These are phyloP conservation scores for Lutraria rhynchaena DNA, from an alignment of 1,140 invertebrate species.

Conservation along the genomic window DNA sequence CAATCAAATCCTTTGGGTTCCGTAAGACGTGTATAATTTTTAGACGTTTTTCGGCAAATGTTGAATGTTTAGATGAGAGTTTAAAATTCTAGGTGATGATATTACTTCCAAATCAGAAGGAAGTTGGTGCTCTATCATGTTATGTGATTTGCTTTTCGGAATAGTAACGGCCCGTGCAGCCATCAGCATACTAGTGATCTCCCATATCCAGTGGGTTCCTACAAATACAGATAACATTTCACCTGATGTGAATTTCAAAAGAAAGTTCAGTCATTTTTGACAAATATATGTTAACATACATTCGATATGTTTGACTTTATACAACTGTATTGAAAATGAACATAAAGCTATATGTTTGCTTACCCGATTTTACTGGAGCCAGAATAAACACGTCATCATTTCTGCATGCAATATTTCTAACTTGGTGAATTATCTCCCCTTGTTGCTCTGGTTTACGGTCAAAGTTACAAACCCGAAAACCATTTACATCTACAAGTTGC, in stretches of 20 bases:
- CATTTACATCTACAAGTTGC: constrained; percentile 35
- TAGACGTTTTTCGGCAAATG: constrained; percentile 64
- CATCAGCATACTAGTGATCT: constrained; percentile 63
- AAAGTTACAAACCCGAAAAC: constrained; percentile 23
- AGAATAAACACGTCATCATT: constrained; percentile 40
- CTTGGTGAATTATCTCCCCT: not conserved
- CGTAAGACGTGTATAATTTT: constrained; percentile 69
- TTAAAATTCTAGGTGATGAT: constrained; percentile 68
- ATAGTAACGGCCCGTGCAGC: constrained; percentile 41
- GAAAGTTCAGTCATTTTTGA: no score
- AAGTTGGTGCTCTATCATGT: constrained; percentile 66
- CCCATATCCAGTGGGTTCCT: constrained; percentile 74
- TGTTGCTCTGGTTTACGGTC: not conserved
- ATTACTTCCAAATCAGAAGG: constrained; percentile 47
- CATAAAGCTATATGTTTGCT: no score
- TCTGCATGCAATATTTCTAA: constrained; percentile 4
- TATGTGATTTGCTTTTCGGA: constrained; percentile 56
- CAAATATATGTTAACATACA: no score
- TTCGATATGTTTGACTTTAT: no score
- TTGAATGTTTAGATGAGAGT: constrained; percentile 67
- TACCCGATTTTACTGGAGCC: constrained; percentile 41
- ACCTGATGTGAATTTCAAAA: no score
- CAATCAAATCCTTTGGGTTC: constrained; percentile 71
- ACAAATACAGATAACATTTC: constrained; percentile 2
- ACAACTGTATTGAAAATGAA: no score